Evolutionary conservation across 1,140 invertebrate species (phyloP).

Genomic region (Oscheius sp.): DNA sequence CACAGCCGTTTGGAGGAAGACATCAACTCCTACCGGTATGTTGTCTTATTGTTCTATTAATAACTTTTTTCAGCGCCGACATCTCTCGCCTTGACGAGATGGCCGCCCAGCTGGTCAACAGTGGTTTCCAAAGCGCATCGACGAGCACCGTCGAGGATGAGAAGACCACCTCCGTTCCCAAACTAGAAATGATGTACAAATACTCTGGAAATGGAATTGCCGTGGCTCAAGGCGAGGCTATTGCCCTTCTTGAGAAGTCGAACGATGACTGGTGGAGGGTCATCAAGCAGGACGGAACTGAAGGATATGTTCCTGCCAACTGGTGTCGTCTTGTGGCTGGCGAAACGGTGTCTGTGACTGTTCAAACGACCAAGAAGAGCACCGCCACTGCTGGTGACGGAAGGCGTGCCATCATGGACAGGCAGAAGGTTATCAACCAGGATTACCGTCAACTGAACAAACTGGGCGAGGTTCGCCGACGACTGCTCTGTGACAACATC

Average conservation of each 20-base stretch:
- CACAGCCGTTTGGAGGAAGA: slow-evolving; percentile 85
- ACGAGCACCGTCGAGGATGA: slow-evolving; percentile 64
- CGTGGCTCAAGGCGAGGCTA: slow-evolving; percentile 83
- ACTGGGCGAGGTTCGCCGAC: slow-evolving; percentile 73
- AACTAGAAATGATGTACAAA: slow-evolving; percentile 80
- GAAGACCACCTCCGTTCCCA: slow-evolving; percentile 76
- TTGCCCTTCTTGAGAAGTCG: slow-evolving; percentile 88
- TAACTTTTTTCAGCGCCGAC: slow-evolving; percentile 65
- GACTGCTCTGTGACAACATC: slow-evolving; percentile 84
- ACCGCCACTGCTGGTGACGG: slow-evolving; percentile 58
- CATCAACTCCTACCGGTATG: slow-evolving; percentile 79
- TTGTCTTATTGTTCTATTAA: background rate
- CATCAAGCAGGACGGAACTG: slow-evolving; percentile 78
- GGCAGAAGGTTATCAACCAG: slow-evolving; percentile 75
- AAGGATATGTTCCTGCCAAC: slow-evolving; percentile 95
- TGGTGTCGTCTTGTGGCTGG: slow-evolving; percentile 88
- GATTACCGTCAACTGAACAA: slow-evolving; percentile 78
- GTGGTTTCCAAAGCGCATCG: slow-evolving; percentile 69
- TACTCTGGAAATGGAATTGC: slow-evolving; percentile 90
- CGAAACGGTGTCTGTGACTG: slow-evolving; percentile 72
- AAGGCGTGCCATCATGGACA: slow-evolving; percentile 78
- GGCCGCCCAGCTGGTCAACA: slow-evolving; percentile 75
- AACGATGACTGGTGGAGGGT: slow-evolving; percentile 99
- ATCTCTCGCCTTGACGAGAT: slow-evolving; percentile 80
- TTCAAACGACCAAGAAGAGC: slow-evolving; percentile 57